A percentile compares a stretch with the other conserved stretches of the same genome.
phyloP scores from a whole-genome alignment of 2,797 vertebrate genomes.

The Gymnodraco acuticeps region DNA sequence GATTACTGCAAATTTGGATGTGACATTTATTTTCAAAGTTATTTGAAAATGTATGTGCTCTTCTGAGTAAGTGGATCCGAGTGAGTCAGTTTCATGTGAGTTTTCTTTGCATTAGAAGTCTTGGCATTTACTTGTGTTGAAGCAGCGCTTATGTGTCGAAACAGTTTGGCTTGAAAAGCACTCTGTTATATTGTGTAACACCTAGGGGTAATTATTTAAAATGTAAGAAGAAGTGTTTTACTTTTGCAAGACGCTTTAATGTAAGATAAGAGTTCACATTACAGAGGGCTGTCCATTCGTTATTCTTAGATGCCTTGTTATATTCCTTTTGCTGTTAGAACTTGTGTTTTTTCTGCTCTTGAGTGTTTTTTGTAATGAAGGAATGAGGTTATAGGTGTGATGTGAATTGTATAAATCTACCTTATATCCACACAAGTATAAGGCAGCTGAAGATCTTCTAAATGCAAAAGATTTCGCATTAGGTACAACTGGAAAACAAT shows the following conservation, averaged over 20 bases:
- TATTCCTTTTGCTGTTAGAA: background rate
- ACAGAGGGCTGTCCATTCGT: background rate
- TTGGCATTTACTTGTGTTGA: conserved; percentile 20
- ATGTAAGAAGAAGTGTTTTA: conserved; percentile 11
- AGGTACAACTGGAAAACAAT: background rate
- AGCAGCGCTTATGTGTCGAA: background rate
- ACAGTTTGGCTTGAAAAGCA: conserved; percentile 1
- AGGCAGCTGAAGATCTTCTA: background rate
- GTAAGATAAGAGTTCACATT: conserved; percentile 14
- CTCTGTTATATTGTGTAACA: background rate
- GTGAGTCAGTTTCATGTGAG: conserved; percentile 30
- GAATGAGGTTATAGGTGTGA: background rate
- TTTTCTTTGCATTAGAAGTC: conserved; percentile 24
- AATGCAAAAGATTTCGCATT: background rate
- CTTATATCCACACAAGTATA: background rate
- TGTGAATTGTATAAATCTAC: background rate
- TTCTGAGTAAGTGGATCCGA: conserved; percentile 66
- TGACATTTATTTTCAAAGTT: conserved; percentile 66
- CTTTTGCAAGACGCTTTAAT: background rate
- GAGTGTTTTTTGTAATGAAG: background rate
- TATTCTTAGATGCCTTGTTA: background rate
- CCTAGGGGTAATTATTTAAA: background rate
- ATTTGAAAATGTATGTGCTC: conserved; percentile 75
- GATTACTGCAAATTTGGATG: conserved; percentile 68
- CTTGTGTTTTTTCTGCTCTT: background rate